These are phyloP conservation scores for Manacus vitellinus DNA, from an alignment of 2,113 vertebrate genomes.

Conservation along the genomic window DNA sequence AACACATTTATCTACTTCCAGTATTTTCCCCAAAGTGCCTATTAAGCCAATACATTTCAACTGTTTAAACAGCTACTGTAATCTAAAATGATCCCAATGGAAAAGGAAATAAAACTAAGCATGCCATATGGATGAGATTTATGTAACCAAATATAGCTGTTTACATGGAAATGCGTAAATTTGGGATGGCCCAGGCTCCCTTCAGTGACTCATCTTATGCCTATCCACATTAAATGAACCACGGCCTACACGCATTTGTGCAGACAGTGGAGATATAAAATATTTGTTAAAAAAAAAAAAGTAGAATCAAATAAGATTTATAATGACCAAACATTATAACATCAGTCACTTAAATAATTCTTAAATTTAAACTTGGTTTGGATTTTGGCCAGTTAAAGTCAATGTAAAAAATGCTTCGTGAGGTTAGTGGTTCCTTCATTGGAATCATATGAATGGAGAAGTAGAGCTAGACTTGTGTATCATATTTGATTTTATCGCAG, in stretches of 20 bases:
- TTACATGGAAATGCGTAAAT: background rate
- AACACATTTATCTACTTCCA: background rate
- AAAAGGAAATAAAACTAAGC: slow-evolving; percentile 11
- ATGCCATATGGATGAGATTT: slow-evolving; percentile 9
- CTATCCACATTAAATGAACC: background rate
- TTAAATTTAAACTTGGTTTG: background rate
- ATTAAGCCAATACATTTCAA: slow-evolving; percentile 18
- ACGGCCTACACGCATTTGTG: background rate
- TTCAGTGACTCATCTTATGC: background rate
- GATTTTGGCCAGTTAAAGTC: background rate
- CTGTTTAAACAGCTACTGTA: slow-evolving; percentile 36
- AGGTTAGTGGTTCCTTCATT: background rate
- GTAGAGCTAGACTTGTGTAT: background rate
- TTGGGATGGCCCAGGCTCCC: background rate
- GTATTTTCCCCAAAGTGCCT: background rate
- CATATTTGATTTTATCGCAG: background rate
- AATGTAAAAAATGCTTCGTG: background rate
- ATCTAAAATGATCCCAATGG: slow-evolving; percentile 10
- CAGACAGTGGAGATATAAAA: background rate
- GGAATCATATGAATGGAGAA: background rate
- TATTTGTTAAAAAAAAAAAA: background rate
- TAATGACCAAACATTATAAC: background rate
- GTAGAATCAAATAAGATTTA: background rate
- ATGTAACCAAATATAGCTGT: background rate
- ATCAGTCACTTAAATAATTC: background rate